Percentiles rank a stretch among this genome's conserved stretches.
These are phyloP conservation scores for Heliothis peltigera DNA, from an alignment of 2,888 invertebrate species.

Conservation along the genomic window DNA sequence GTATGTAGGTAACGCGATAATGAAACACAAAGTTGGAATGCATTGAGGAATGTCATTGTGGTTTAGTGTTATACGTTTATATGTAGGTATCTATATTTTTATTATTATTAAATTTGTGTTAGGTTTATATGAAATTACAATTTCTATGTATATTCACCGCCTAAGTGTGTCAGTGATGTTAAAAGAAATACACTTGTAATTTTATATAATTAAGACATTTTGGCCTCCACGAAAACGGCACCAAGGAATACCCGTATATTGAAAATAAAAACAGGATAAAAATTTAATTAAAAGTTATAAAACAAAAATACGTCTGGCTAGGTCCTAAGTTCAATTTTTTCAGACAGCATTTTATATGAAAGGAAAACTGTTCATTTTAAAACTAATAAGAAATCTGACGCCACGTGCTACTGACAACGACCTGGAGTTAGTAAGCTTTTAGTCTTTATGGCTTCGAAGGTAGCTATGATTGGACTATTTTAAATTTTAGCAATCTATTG, in stretches of 20 bases:
- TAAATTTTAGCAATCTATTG: not conserved
- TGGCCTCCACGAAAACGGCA: not conserved
- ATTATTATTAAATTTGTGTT: no score
- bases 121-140: no score
- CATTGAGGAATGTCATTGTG: no score
- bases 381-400: conserved; percentile 52
- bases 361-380: conserved; percentile 51
- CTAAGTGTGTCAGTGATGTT: no score
- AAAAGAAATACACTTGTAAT: no score
- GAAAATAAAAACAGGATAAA: not conserved
- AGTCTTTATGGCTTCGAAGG: conserved; percentile 29
- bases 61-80: no score
- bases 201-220: no score
- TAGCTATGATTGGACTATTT: conserved; percentile 6
- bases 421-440: conserved; percentile 38
- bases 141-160: no score
- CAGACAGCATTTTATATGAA: conserved; percentile 9
- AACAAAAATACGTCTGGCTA: conserved; percentile 19
- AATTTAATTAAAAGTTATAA: conserved; percentile 16
- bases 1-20: no score
- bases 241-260: not conserved
- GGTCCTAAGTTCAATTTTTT: conserved; percentile 5
- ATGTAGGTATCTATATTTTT: no score
- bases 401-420: conserved; percentile 46
- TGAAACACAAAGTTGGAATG: no score